These are phyloP conservation scores for Hemichromis elongatus DNA, from an alignment of 2,113 vertebrate genomes.

Conservation along the genomic window DNA sequence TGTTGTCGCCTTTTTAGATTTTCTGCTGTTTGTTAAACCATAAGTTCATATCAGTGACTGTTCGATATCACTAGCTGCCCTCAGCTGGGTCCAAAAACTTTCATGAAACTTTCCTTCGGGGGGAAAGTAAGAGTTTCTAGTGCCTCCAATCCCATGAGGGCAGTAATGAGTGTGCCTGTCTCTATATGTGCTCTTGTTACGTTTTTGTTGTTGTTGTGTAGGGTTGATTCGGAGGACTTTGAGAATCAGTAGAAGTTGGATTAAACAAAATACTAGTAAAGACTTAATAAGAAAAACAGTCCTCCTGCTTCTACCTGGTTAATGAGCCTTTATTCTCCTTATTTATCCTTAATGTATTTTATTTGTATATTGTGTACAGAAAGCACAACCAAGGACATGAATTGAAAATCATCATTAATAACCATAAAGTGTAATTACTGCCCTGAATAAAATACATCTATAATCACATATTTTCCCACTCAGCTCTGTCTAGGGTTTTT, in stretches of 20 bases:
- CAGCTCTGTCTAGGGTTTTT: rapidly evolving
- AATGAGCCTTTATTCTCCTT: background rate
- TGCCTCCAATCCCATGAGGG: no score
- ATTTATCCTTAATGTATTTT: background rate
- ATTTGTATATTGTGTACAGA: background rate
- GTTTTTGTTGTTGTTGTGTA: background rate
- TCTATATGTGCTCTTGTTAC: rapidly evolving
- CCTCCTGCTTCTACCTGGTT: rapidly evolving
- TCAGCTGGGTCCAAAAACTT: no score
- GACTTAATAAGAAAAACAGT: rapidly evolving
- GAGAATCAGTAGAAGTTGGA: background rate
- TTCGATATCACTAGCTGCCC: no score
- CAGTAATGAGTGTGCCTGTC: background rate
- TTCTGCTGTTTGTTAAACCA: no score
- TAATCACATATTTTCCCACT: background rate
- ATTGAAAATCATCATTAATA: background rate
- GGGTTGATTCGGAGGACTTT: background rate
- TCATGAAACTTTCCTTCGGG: no score
- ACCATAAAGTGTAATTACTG: background rate
- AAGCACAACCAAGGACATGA: rapidly evolving
- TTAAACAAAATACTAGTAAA: rapidly evolving
- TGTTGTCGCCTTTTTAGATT: background rate
- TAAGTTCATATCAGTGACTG: no score
- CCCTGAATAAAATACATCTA: background rate
- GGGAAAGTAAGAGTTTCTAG: no score